Conservation (phyloP, 2,113 vertebrate genomes). For the Spermophilus dauricus region DNA sequence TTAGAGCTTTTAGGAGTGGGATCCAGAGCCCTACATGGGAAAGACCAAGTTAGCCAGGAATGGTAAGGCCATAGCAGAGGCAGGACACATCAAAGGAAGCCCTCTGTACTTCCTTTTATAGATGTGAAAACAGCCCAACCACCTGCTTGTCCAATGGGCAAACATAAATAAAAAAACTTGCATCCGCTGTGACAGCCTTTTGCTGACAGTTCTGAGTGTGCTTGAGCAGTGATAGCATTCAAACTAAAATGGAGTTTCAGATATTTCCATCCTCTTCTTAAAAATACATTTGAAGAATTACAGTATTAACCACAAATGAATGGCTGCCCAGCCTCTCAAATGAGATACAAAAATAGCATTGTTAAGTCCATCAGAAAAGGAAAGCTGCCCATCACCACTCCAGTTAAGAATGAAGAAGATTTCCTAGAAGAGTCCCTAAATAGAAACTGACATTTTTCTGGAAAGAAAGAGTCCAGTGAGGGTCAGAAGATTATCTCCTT, state of each 20-base stretch:
- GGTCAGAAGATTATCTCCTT: slow-evolving; percentile 33
- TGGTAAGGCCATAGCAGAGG: too few relatives aligned
- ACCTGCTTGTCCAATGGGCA: too few relatives aligned
- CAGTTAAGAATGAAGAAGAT: slow-evolving; percentile 69
- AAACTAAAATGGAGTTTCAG: slow-evolving; percentile 82
- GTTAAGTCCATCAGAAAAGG: slow-evolving; percentile 56
- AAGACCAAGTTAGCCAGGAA: too few relatives aligned
- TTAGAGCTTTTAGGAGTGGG: too few relatives aligned
- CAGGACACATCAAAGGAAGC: too few relatives aligned
- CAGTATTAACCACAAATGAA: slow-evolving; percentile 82
- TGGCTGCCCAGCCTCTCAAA: slow-evolving; percentile 71
- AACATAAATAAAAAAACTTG: too few relatives aligned
- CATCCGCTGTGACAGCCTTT: too few relatives aligned
- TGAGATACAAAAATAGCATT: slow-evolving; percentile 75
- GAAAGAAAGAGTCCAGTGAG: slow-evolving; percentile 53
- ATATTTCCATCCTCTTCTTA: slow-evolving; percentile 82
- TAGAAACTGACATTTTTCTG: slow-evolving; percentile 73
- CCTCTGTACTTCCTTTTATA: too few relatives aligned
- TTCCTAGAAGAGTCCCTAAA: slow-evolving; percentile 70
- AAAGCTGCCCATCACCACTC: slow-evolving; percentile 56
- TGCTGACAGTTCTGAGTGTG: slow-evolving; percentile 73
- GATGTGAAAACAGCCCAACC: too few relatives aligned
- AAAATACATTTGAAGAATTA: slow-evolving; percentile 86
- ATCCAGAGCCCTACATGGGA: too few relatives aligned
- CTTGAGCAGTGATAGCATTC: slow-evolving; percentile 83